Evolutionary conservation across 2,888 invertebrate species (phyloP), one percentile per base, ranked within the genome.

Genomic region (Heteromurus nitidus): DNA sequence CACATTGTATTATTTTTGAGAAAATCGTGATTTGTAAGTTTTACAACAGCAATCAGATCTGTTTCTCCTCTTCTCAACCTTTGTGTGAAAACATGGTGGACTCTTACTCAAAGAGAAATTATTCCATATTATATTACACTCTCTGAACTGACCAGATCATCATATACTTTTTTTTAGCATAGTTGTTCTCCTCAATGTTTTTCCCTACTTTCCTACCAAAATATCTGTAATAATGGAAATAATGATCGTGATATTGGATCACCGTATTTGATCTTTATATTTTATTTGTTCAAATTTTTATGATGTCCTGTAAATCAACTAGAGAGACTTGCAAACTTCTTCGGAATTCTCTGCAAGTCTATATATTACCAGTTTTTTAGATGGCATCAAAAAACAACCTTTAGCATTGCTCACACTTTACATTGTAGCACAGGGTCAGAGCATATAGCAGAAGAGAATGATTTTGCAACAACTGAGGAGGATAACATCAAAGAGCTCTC

Each of bases 1-100:
- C 80, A 80, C 73, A 80, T 72, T 80, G 73, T 80, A 80, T 65
- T 62, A 47, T 70, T 65, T 79, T 79, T 31, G 26, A 62, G 62
- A 47, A 73, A 80, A 62, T 80, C 80, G 80, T 80, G 80, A 80
- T 67, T 73, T 80, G 67, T 80, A 36, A 42, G 53, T 73, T 80
- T 80, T 73, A 80, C 80, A 80, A 68, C 68, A 60, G 80, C 80
- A 80, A 80, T 80, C 67, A 80, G 80, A 80, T 80, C 80, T 80
- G 80, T 80, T 80, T 80, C 73, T 80, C 80, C 73, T 73, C 73
- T 80, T 80, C 73, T 67, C 47, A 11, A 36, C 47, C 47, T 22
- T 69, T 69, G 53, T 69, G 55, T 31, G 18, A 69, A 50, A 69
- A 50, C 69, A 69, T 55, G 50, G 5, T 53, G 47, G 26, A 69